A percentile compares a stretch with the other conserved stretches of the same genome.
Conservation (phyloP, 2,797 vertebrate genomes). For the Vultur gryphus region DNA sequence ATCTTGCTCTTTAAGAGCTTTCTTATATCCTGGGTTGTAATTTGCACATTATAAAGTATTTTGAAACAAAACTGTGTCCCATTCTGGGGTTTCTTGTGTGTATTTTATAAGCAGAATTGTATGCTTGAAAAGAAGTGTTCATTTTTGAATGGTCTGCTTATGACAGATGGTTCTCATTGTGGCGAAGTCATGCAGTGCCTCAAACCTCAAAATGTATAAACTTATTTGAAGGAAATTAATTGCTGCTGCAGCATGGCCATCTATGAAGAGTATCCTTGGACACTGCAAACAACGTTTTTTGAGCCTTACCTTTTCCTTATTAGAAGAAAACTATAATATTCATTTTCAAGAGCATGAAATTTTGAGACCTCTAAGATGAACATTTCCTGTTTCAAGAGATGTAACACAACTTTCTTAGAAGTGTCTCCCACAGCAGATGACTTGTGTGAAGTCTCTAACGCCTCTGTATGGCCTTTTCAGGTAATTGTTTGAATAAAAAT, state of each 20-base stretch:
- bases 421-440: neutral
- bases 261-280: neutral
- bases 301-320: neutral
- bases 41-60: constrained; percentile 40
- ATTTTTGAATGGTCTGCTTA: neutral
- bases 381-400: neutral
- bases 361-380: neutral
- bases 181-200: neutral
- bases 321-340: neutral
- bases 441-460: neutral
- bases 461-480: neutral
- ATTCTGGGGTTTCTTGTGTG: neutral
- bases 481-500: neutral
- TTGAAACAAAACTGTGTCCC: neutral
- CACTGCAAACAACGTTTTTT: neutral
- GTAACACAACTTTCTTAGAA: neutral
- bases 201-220: constrained; percentile 35
- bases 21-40: constrained; percentile 8
- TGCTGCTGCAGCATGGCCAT: neutral
- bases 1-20: neutral
- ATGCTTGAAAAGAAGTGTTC: neutral
- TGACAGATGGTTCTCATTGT: constrained; percentile 52
- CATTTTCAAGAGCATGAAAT: neutral
- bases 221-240: constrained; percentile 4
- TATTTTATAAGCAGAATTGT: constrained; percentile 14